Evolutionary conservation across 2,888 invertebrate species (phyloP).

Genomic region (Parascotia fuliginaria): DNA sequence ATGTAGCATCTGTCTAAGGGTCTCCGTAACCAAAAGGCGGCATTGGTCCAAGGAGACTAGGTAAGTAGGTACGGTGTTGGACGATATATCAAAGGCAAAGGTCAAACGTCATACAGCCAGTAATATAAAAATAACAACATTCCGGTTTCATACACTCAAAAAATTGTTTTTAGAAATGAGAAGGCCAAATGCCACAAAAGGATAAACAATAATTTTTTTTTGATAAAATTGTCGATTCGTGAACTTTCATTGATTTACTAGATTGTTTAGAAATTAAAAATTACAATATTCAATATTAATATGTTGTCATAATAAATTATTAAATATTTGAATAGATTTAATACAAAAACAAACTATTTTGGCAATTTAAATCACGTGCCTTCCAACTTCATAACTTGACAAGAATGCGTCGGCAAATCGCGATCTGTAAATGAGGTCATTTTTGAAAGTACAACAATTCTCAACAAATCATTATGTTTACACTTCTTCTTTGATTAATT

Average conservation of each 20-base stretch:
- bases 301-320: no score
- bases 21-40: no score
- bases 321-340: no score
- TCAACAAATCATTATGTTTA: conserved; percentile 28
- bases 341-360: no score
- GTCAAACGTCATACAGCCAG: not conserved
- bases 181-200: not conserved
- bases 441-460: conserved; percentile 61
- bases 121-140: not conserved
- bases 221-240: not conserved
- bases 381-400: conserved; percentile 4
- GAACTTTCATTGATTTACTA: no score
- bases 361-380: conserved; percentile 1
- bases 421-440: conserved; percentile 62
- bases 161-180: not conserved
- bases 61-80: no score
- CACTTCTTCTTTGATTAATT: conserved; percentile 10
- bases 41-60: no score
- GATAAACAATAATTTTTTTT: not conserved
- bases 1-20: no score
- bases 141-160: not conserved
- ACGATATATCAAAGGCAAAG: not conserved
- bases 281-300: no score
- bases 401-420: conserved; percentile 15
- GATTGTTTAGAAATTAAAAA: no score